Percentiles rank a stretch among this genome's conserved stretches.
phyloP scores from a whole-genome alignment of 1,140 invertebrate genomes.

The Drosophila auraria region DNA sequence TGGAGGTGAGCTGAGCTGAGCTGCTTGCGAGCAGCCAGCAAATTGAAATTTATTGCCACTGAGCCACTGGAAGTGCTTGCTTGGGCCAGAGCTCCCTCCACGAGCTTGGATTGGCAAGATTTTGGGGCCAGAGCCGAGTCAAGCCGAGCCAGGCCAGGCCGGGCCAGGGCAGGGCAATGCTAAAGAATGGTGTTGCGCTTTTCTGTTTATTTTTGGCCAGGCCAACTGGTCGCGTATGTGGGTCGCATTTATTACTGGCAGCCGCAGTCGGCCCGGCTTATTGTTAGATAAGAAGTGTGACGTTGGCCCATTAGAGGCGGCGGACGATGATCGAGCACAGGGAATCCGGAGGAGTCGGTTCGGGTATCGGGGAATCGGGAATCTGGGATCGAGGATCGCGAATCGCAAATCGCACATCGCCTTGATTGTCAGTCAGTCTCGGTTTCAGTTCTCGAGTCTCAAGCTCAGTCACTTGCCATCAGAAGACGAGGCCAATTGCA shows the following conservation, averaged over 20 bases:
- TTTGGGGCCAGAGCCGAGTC: slow-evolving; percentile 21
- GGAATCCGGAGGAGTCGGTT: slow-evolving; percentile 1
- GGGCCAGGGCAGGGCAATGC: slow-evolving; percentile 43
- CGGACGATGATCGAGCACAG: slow-evolving; percentile 50
- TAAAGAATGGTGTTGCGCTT: slow-evolving; percentile 58
- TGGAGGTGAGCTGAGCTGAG: slow-evolving; percentile 21
- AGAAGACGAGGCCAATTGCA: slow-evolving; percentile 47
- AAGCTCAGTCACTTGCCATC: slow-evolving; percentile 64
- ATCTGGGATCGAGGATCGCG: slow-evolving; percentile 31
- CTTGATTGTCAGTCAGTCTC: slow-evolving; percentile 75
- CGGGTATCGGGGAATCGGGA: slow-evolving; percentile 18
- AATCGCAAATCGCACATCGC: slow-evolving; percentile 52
- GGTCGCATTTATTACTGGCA: slow-evolving; percentile 73
- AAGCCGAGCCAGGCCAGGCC: slow-evolving; percentile 26
- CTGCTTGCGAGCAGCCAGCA: slow-evolving; percentile 56
- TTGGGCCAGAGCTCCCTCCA: slow-evolving; percentile 8
- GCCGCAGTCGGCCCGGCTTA: slow-evolving; percentile 40
- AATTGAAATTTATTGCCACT: slow-evolving; percentile 81
- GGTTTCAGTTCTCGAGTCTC: slow-evolving; percentile 39
- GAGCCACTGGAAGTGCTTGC: slow-evolving; percentile 75
- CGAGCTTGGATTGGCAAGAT: slow-evolving; percentile 19
- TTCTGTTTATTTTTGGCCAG: slow-evolving; percentile 63
- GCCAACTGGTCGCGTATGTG: slow-evolving; percentile 78
- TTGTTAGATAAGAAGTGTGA: slow-evolving; percentile 69
- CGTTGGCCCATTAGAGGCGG: slow-evolving; percentile 75